Percentiles rank a stretch among this genome's conserved stretches.
phyloP scores from a whole-genome alignment of 2,797 vertebrate genomes.

The Scleropages formosus region DNA sequence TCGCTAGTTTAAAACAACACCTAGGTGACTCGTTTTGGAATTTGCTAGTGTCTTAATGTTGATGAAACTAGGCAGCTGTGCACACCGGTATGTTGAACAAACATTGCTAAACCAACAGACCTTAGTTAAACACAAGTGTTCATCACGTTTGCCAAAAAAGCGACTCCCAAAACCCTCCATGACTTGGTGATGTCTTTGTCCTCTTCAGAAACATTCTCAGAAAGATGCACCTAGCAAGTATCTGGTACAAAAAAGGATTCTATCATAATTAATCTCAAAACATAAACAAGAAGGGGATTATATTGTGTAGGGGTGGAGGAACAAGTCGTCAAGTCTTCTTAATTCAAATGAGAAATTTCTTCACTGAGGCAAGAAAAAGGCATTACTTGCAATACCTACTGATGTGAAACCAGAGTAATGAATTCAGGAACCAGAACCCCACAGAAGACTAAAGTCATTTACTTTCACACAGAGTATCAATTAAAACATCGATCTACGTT shows the following conservation, averaged over 20 bases:
- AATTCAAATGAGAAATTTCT: background rate
- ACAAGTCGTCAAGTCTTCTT: background rate
- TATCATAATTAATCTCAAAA: background rate
- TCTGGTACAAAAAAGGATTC: too few relatives aligned
- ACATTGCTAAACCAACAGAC: slow-evolving; percentile 17
- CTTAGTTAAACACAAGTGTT: slow-evolving; percentile 1
- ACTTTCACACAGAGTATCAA: background rate
- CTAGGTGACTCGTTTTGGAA: slow-evolving; percentile 35
- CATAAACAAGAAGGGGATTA: background rate
- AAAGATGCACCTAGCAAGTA: too few relatives aligned
- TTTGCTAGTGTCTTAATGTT: slow-evolving; percentile 32
- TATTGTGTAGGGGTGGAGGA: background rate
- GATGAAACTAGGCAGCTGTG: slow-evolving; percentile 46
- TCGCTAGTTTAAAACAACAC: slow-evolving; percentile 27
- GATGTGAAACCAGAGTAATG: background rate
- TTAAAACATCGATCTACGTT: background rate
- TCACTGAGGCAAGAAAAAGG: background rate
- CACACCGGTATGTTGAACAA: slow-evolving; percentile 36
- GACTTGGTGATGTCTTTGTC: background rate
- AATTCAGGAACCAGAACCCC: background rate
- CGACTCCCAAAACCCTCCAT: background rate
- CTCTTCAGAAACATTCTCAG: background rate
- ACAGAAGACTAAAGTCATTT: background rate
- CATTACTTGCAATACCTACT: background rate
- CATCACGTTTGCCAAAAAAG: background rate